Evolutionary conservation across 2,113 vertebrate species (phyloP).

Genomic region (Dissostichus mawsoni): DNA sequence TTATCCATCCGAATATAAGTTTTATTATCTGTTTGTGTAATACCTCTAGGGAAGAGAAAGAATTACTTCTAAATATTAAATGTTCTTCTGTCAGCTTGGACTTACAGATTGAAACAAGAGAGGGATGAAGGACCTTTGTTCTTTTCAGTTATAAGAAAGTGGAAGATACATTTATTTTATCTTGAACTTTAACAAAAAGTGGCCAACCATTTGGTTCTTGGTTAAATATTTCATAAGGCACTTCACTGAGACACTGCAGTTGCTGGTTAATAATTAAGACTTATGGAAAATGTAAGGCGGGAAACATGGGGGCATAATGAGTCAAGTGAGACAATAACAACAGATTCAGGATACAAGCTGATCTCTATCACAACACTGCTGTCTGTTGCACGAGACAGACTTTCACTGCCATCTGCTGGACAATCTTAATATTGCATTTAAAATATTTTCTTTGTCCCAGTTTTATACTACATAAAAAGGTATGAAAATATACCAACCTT

Average conservation of each 20-base stretch:
- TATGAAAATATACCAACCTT: background rate
- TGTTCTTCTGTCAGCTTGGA: conserved; percentile 15
- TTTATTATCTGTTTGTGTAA: conserved; percentile 41
- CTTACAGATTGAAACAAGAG: conserved; percentile 5
- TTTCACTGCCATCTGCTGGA: conserved; percentile 76
- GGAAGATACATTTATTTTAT: background rate
- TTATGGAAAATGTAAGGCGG: background rate
- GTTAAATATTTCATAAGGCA: conserved; percentile 6
- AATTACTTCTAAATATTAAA: conserved; percentile 15
- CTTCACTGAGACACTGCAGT: background rate
- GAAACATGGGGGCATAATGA: background rate
- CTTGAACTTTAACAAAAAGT: background rate
- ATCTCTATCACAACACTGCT: background rate
- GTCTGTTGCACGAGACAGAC: background rate
- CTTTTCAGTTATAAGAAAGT: background rate
- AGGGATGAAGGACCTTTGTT: background rate
- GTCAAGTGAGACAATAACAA: background rate
- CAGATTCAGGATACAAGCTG: conserved; percentile 10
- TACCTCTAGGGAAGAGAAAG: conserved; percentile 8
- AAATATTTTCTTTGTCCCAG: background rate
- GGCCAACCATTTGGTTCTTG: background rate
- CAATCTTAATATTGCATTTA: conserved; percentile 25
- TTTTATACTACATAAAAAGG: background rate
- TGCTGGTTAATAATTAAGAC: background rate
- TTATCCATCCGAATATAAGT: conserved; percentile 30